phyloP scores from a whole-genome alignment of 37 sponge, comb jelly and placozoan genomes.

The Haliclona indistincta region DNA sequence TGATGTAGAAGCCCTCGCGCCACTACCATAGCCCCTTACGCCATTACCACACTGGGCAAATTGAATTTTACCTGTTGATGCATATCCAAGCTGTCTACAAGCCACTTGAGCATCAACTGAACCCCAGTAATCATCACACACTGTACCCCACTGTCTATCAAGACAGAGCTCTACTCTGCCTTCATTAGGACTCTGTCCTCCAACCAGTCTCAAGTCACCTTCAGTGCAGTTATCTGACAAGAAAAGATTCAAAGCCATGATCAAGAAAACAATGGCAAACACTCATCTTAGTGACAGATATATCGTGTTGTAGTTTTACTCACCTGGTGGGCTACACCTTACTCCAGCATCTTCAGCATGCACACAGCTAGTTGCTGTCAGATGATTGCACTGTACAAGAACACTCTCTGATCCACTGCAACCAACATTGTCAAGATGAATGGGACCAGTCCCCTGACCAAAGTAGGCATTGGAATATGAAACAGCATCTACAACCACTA shows the following conservation, averaged over 20 bases:
- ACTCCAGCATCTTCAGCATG: conserved; percentile 10
- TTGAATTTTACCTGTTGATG: neutral
- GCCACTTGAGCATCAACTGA: neutral
- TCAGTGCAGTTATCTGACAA: neutral
- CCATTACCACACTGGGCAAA: too few relatives aligned
- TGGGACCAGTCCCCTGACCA: conserved; percentile 23
- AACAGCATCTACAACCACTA: conserved; percentile 15
- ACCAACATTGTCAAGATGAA: neutral
- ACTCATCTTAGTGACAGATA: neutral
- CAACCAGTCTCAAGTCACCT: conserved; percentile 2
- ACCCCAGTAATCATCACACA: neutral
- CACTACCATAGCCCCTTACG: too few relatives aligned
- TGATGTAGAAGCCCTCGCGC: too few relatives aligned
- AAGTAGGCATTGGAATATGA: neutral
- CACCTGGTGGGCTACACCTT: neutral
- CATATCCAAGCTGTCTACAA: conserved; percentile 16
- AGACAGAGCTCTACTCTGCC: neutral
- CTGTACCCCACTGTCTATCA: conserved; percentile 2
- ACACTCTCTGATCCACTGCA: conserved; percentile 14
- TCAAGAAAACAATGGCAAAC: too few relatives aligned
- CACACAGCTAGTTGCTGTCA: neutral
- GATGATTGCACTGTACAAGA: neutral
- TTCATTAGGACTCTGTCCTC: neutral
- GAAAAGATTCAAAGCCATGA: neutral
- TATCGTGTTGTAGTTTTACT: neutral